A percentile compares a stretch with the other conserved stretches of the same genome.
Evolutionary conservation across 2,797 vertebrate genomes (phyloP).

Genomic region (Darevskia mixta): DNA sequence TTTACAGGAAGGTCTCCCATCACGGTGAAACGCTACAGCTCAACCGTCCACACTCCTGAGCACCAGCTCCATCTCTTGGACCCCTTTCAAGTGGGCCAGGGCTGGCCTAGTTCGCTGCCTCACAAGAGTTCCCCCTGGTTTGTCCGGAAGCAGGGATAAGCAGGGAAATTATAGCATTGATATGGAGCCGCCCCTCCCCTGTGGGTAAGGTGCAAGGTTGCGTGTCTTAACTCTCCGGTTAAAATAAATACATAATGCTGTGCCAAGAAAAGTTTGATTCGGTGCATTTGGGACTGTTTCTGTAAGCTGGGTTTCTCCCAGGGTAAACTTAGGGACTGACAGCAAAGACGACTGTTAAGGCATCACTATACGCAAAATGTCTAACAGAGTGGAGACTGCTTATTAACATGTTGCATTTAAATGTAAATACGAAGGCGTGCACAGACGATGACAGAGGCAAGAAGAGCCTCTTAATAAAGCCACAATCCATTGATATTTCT

Average conservation of each 20-base stretch:
- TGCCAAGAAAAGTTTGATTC: conserved; percentile 5
- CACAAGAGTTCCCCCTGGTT: background rate
- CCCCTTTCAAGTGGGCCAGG: background rate
- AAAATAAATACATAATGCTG: background rate
- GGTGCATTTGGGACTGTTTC: background rate
- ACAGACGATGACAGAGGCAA: background rate
- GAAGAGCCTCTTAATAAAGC: background rate
- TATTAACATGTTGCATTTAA: background rate
- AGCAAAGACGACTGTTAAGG: background rate
- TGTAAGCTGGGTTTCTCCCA: background rate
- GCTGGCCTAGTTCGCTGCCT: background rate
- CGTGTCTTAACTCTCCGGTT: background rate
- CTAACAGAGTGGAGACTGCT: background rate
- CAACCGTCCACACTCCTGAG: background rate
- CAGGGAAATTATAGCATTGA: background rate
- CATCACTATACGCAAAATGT: background rate
- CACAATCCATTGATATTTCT: background rate
- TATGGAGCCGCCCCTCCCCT: background rate
- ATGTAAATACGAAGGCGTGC: background rate
- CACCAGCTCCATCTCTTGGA: background rate
- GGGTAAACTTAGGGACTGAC: no score
- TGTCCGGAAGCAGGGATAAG: background rate
- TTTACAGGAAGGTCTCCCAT: background rate
- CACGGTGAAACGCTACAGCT: background rate
- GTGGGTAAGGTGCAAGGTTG: background rate